Base-by-base conservation (phyloP, 2,797 vertebrate species). In the Macropodus opercularis region DNA sequence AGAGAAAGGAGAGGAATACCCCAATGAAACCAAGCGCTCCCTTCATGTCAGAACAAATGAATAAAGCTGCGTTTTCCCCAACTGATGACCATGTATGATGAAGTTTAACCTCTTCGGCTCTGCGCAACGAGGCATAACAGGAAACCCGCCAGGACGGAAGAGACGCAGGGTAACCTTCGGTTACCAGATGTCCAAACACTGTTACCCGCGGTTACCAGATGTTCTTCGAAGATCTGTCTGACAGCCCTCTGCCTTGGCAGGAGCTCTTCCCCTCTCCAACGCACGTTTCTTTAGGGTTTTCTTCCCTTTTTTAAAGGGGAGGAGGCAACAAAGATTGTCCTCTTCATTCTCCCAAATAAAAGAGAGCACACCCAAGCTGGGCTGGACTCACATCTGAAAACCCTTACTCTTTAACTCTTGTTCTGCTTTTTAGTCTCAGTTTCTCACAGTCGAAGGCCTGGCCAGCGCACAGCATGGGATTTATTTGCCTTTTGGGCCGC, bases 351-450 rank as follows among this genome's bases (percentile, higher is more conserved):
- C 89, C 67, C 85, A 86, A 91, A 90, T 89, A 86, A 90, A 87
- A 89, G 80, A 61, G 87, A 91, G 90, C 89, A 90, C 91, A 90
- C 89, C 89, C 90, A 90, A 84, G 85, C 86, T 85, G 85, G 90
- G 86, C 89, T 91, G 89, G 90, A 90, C 86, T 84, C 90, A 91
- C 91, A 92, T 92, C 91, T 93, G 91, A 91, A 92, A 92, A 86
- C 83, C 87, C 86, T 91, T 92, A 90, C 71, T 89, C 86, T 86
- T 89, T 85, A 85, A 87, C 87, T 90, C 87, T 91, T 87, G 86
- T 90, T 89, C 86, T 88, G 87, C 86, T 89, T 87, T 87, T 88
- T 81, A 89, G 86, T 91, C 89, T 85, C 70, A 78, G 84, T 91
- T 91, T 92, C 91, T 91, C 91, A 90, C 89, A 93, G 89, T 89